Evolutionary conservation across 2,888 invertebrate genomes (phyloP), one percentile per base, ranked within the genome.

Genomic region (Silvanus unidentatus): DNA sequence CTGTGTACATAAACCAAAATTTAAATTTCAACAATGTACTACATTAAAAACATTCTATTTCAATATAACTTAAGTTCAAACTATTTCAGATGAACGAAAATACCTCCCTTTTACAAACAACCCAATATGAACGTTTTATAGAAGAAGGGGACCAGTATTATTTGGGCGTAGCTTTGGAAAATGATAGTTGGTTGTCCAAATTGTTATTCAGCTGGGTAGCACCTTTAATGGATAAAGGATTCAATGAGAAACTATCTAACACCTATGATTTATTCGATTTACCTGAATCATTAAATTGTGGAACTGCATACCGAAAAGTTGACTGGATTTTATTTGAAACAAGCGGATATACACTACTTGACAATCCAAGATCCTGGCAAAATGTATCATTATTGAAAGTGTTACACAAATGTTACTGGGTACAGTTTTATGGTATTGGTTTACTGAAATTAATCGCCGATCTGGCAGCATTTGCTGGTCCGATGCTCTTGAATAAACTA

Each of bases 171-270:
- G 92, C 91, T 1, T 86, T 92, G 80, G 88, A 91, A 70, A 80
- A 84, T 50, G 75, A 76, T 10, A 79, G 80, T 42, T 78, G 77
- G 63, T 61, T 84, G 1, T 90, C 92, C 0, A 82, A 81, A 63
- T 73, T 95, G n/a, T 70, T 85, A 15, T 92, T 96, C 68, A 76
- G 81, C 48, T 96, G 96, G 96, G 92, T 93, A 1, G 80, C 84
- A 52, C 88, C 89, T 1, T 71, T 96, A 44, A 84, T 96, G 70
- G 71, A 78, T 45, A 92, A 91, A 74, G 95, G 93, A 1, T 73
- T 82, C 11, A 77, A 80, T 29, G 84, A 85, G 4, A 79, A 82
- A 60, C 67, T 95, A 29, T 78, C 77, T 53, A 79, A 80, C 58
- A 74, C 86, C 1, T 91, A 92, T 60, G 92, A 92, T 69, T 72